Conservation (phyloP, 2,888 invertebrate genomes). For the Auanema sp. region DNA sequence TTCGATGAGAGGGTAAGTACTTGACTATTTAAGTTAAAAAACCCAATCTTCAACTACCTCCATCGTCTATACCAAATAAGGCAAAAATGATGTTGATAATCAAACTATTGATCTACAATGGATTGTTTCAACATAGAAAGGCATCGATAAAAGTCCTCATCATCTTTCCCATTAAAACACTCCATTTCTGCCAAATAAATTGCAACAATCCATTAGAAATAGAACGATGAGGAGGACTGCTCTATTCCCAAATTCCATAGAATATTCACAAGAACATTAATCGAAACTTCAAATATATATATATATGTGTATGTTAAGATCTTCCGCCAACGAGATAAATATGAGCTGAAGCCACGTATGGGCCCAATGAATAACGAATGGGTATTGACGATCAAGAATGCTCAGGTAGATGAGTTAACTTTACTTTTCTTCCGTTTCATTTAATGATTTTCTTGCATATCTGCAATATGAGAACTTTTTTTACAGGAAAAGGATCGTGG, state of each 20-base stretch:
- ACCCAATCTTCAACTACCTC: background rate
- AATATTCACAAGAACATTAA: background rate
- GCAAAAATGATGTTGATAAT: no score
- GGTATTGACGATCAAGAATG: slow-evolving; percentile 85
- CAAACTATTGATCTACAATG: no score
- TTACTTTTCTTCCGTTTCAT: background rate
- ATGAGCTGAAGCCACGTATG: slow-evolving; percentile 53
- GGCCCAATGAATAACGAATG: slow-evolving; percentile 79
- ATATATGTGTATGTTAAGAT: slow-evolving; percentile 37
- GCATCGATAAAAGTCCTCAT: no score
- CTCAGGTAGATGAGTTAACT: slow-evolving; percentile 69
- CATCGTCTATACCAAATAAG: background rate
- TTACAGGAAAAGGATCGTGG: slow-evolving; percentile 79
- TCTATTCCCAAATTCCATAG: background rate
- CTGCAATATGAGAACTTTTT: background rate
- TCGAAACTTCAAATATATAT: slow-evolving; percentile 1
- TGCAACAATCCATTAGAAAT: background rate
- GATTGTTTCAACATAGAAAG: no score
- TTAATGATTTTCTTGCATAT: slow-evolving; percentile 2
- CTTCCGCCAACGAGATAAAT: slow-evolving; percentile 59
- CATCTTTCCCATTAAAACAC: no score
- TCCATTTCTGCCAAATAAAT: slow-evolving; percentile 5
- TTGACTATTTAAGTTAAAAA: background rate
- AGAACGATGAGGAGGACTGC: background rate
- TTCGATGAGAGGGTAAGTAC: slow-evolving; percentile 55